Evolutionary conservation across 2,888 invertebrate genomes (phyloP), one percentile per base, ranked within the genome.

Genomic region (Dynastes hyllus): DNA sequence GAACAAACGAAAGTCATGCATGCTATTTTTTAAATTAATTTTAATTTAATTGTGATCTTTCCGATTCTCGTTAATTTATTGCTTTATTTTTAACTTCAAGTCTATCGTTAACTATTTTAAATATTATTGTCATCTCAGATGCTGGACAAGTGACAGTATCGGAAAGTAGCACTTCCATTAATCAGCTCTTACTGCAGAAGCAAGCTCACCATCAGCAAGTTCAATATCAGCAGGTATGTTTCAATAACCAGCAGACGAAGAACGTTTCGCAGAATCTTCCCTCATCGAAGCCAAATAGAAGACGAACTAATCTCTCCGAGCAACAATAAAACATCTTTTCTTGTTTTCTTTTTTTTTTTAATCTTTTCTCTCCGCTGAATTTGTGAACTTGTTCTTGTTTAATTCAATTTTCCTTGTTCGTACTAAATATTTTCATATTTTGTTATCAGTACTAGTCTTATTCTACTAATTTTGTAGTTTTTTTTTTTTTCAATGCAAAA

Each of bases 231-330:
- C 89, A 88, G 81, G 84, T 88, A 78, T 87, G 86, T 81, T 79
- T 87, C 70, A 86, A 85, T 76, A 88, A 88, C 81, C 86, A 85
- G 75, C 86, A 86, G 81, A 85, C 83, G 78, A 84, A 73, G 53
- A 66, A 29, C 67, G 66, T 45, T n/a, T 53, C 79, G 45, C 66
- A 67, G 32, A 76, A 79, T 79, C 75, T 79, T 63, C 63, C 55
- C n/a, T 4, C 76, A 40, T 45, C 79, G 67, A 76, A 79, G 69
- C 45, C 58, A 9, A 84, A 87, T 66, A 84, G 88, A 83, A 86
- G 88, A 84, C 83, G 87, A 83, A 87, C 88, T 65, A 88, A 87
- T 81, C 85, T 87, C 53, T 87, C 88, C 27, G 88, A 88, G 80
- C 85, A 88, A 76, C 88, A 88, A 82, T 88, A 88, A 86, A n/a